These are phyloP conservation scores for Excalfactoria chinensis DNA, from an alignment of 2,113 vertebrate species.

Conservation along the genomic window DNA sequence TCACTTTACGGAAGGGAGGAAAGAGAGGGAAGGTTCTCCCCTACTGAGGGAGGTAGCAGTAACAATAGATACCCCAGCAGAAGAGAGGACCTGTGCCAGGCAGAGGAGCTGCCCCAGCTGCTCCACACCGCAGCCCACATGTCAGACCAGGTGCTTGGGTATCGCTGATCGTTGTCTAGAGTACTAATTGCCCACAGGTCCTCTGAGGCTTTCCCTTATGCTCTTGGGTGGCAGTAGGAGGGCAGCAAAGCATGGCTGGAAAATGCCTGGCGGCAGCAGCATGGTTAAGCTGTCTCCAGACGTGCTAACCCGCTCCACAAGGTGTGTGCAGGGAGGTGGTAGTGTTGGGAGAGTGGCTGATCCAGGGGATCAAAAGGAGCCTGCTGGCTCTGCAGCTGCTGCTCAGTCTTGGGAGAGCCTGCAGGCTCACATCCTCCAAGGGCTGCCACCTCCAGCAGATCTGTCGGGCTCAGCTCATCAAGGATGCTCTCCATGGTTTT, in stretches of 20 bases:
- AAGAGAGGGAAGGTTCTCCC: background rate
- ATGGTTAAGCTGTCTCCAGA: background rate
- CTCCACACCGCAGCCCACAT: fast-evolving
- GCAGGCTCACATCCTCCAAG: background rate
- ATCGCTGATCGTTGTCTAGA: fast-evolving
- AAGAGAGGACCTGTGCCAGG: background rate
- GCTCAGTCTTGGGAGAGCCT: background rate
- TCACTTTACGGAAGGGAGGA: background rate
- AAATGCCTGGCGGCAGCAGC: background rate
- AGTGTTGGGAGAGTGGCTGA: background rate
- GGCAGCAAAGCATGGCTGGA: background rate
- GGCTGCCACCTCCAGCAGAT: background rate
- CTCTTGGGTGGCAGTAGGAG: background rate
- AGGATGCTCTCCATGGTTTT: background rate
- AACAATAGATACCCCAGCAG: background rate
- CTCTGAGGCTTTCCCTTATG: background rate
- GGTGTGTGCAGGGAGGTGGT: background rate
- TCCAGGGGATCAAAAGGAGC: background rate
- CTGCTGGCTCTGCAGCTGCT: background rate
- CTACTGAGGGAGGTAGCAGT: background rate
- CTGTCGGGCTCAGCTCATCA: background rate
- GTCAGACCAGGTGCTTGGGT: fast-evolving
- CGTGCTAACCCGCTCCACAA: background rate
- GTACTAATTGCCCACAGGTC: background rate
- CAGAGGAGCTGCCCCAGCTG: background rate